These are phyloP conservation scores for Elgaria multicarinata DNA, from an alignment of 2,113 vertebrate genomes.

Conservation along the genomic window DNA sequence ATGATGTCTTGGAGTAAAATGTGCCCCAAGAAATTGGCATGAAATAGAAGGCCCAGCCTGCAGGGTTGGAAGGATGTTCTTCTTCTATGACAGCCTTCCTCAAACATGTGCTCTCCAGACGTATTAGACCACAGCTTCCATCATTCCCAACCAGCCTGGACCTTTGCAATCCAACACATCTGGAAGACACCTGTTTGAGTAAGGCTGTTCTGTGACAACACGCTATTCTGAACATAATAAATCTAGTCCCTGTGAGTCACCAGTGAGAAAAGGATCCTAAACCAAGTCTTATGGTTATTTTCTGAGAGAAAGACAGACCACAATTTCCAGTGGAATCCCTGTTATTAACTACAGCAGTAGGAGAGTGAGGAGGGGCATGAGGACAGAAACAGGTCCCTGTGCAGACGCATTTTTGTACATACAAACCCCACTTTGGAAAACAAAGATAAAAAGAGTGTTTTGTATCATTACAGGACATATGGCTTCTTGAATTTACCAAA, in stretches of 20 bases:
- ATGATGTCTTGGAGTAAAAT: neutral
- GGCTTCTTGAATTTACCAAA: neutral
- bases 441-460: neutral
- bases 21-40: neutral
- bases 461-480: no score
- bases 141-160: no score
- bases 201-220: neutral
- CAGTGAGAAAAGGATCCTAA: neutral
- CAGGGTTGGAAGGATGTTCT: neutral
- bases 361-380: no score
- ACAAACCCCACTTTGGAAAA: no score
- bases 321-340: neutral
- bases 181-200: no score
- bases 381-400: neutral
- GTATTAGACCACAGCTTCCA: no score
- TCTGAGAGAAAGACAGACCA: neutral
- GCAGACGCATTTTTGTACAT: neutral
- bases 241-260: neutral
- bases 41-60: neutral
- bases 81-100: neutral
- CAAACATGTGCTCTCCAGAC: no score
- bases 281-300: neutral
- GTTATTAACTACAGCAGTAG: neutral
- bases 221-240: neutral
- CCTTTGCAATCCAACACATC: no score